A percentile compares a stretch with the other conserved stretches of the same genome.
phyloP scores from a whole-genome alignment of 2,797 vertebrate genomes.

The Pseudochirops corinnae region DNA sequence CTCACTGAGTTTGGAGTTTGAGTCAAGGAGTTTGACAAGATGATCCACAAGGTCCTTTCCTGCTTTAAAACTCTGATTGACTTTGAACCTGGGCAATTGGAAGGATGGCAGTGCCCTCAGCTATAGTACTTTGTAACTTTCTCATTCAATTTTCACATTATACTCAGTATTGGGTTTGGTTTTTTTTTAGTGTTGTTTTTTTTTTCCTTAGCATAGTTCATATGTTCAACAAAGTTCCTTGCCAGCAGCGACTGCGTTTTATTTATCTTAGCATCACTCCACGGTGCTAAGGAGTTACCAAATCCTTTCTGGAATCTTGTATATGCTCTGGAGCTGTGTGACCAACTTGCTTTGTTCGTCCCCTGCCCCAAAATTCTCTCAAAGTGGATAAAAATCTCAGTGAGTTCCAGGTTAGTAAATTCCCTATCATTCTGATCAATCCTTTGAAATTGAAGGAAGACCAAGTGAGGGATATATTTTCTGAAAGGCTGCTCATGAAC shows the following conservation, averaged over 20 bases:
- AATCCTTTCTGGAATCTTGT: constrained; percentile 24
- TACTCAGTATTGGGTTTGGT: background rate
- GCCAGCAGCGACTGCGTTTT: background rate
- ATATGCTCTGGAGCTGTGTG: background rate
- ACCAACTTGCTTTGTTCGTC: background rate
- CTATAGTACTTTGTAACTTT: background rate
- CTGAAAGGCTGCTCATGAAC: background rate
- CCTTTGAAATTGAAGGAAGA: background rate
- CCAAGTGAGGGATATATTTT: background rate
- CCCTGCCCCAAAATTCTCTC: background rate
- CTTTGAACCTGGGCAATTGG: background rate
- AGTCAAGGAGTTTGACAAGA: background rate
- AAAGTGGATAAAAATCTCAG: background rate
- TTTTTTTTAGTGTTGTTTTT: background rate
- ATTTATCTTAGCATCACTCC: background rate
- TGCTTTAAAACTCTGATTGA: background rate
- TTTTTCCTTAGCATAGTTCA: background rate
- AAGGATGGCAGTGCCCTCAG: background rate
- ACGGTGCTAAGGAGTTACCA: background rate
- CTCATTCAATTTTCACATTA: background rate
- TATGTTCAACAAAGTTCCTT: background rate
- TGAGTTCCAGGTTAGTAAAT: background rate
- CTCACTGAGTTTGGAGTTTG: background rate
- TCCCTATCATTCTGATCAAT: background rate
- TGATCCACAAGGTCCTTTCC: background rate